Conservation (phyloP, 2,888 invertebrate genomes). For the Pegoplata infirma region DNA sequence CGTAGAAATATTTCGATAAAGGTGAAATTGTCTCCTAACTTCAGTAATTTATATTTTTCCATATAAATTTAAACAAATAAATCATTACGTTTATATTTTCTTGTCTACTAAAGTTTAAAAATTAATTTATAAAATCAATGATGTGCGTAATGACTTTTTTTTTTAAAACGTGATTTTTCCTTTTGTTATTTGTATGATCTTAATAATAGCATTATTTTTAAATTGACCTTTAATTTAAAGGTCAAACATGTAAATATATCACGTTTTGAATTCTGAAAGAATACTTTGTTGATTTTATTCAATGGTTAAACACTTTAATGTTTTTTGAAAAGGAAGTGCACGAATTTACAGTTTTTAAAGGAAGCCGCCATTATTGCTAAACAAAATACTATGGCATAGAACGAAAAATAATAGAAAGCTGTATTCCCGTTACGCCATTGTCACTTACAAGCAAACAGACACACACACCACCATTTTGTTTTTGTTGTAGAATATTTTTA, state of each 20-base stretch:
- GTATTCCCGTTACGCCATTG: conserved; percentile 30
- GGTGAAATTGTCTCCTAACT: too few species aligned
- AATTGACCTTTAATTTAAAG: conserved; percentile 59
- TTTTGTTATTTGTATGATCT: conserved; percentile 19
- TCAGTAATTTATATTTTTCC: too few species aligned
- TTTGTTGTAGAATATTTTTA: conserved; percentile 27
- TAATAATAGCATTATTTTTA: conserved; percentile 3
- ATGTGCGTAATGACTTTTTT: conserved; percentile 58
- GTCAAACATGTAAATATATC: conserved; percentile 33
- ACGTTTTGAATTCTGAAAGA: background rate
- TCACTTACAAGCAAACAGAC: too few species aligned
- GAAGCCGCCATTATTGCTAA: background rate
- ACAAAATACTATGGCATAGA: background rate
- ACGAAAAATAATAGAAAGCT: background rate
- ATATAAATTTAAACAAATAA: too few species aligned
- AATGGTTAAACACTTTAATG: conserved; percentile 5
- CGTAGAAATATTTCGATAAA: too few species aligned
- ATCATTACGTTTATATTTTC: background rate
- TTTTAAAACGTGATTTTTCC: conserved; percentile 32
- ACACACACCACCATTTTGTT: conserved; percentile 54
- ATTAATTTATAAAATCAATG: conserved; percentile 49
- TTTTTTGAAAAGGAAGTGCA: background rate
- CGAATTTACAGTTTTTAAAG: background rate
- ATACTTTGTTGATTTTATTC: background rate
- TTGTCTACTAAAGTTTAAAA: conserved; percentile 6